These are phyloP conservation scores for Epinotia ramella DNA, from an alignment of 2,888 invertebrate genomes.

Conservation along the genomic window DNA sequence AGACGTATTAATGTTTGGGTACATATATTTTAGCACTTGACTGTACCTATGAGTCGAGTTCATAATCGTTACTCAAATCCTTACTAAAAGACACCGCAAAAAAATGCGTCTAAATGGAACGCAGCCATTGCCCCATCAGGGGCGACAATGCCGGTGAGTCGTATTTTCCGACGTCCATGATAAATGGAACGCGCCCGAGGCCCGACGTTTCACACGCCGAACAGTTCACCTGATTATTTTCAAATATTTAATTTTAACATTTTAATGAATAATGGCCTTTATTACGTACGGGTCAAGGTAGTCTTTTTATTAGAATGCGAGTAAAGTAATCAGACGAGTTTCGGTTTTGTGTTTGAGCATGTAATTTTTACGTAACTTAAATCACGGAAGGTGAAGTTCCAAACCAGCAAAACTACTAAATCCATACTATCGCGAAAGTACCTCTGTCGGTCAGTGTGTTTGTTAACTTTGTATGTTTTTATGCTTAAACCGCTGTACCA, in stretches of 20 bases:
- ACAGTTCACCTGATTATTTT: neutral
- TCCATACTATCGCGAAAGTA: too few relatives aligned
- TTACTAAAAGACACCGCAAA: constrained; percentile 18
- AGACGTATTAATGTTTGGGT: too few relatives aligned
- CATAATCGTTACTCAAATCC: neutral
- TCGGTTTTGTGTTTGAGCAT: constrained; percentile 24
- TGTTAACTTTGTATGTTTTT: too few relatives aligned
- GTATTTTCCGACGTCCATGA: constrained; percentile 51
- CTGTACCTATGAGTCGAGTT: neutral
- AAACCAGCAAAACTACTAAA: too few relatives aligned
- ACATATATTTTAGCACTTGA: too few relatives aligned
- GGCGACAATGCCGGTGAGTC: constrained; percentile 49
- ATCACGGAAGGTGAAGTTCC: too few relatives aligned
- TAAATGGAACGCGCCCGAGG: constrained; percentile 51
- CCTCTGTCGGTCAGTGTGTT: too few relatives aligned
- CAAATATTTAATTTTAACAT: neutral
- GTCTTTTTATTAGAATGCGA: neutral
- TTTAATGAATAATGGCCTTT: neutral
- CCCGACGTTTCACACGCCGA: constrained; percentile 43
- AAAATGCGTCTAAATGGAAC: constrained; percentile 19
- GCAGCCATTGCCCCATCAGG: constrained; percentile 47
- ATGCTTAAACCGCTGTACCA: too few relatives aligned
- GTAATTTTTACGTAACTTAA: constrained; percentile 15
- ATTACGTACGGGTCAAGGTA: neutral
- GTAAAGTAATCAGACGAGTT: neutral